Evolutionary conservation across 2,888 invertebrate genomes (phyloP).

Genomic region (Tanaodytes sp.): DNA sequence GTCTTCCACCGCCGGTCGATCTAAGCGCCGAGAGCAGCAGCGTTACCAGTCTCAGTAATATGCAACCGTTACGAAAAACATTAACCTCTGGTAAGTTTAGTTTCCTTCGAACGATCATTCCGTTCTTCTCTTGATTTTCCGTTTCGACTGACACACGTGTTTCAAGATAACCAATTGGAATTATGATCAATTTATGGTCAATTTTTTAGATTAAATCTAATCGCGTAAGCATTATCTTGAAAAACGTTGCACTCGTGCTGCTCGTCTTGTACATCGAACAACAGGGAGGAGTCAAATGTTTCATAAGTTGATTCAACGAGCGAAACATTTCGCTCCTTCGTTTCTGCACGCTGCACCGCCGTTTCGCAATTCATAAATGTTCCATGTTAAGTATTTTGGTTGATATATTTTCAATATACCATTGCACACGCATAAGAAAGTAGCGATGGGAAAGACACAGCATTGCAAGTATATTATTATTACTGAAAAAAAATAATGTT

Average conservation of each 20-base stretch:
- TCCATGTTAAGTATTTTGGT: constrained; percentile 68
- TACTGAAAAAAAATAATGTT: constrained; percentile 5
- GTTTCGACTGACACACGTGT: constrained; percentile 25
- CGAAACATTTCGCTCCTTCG: constrained; percentile 60
- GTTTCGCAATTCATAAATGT: constrained; percentile 72
- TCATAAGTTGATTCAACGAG: too few species aligned
- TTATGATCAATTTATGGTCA: too few species aligned
- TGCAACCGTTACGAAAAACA: constrained; percentile 87
- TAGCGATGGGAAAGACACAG: constrained; percentile 37
- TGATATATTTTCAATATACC: constrained; percentile 54
- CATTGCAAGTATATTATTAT: constrained; percentile 18
- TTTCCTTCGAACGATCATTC: constrained; percentile 14
- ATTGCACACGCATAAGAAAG: constrained; percentile 59
- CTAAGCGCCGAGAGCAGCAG: constrained; percentile 95
- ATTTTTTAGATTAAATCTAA: too few species aligned
- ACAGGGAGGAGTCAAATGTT: constrained; percentile 28
- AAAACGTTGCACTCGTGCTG: constrained; percentile 61
- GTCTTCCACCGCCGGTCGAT: constrained; percentile 86
- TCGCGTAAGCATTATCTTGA: too few species aligned
- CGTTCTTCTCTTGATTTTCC: constrained; percentile 27
- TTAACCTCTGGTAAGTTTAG: constrained; percentile 78
- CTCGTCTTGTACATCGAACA: constrained; percentile 55
- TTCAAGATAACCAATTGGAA: too few species aligned
- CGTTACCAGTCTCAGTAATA: constrained; percentile 92
- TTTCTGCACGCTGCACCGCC: constrained; percentile 72